Evolutionary conservation across 2,113 vertebrate species (phyloP), one percentile per base, ranked within the genome.

Genomic region (Scolopax mira): DNA sequence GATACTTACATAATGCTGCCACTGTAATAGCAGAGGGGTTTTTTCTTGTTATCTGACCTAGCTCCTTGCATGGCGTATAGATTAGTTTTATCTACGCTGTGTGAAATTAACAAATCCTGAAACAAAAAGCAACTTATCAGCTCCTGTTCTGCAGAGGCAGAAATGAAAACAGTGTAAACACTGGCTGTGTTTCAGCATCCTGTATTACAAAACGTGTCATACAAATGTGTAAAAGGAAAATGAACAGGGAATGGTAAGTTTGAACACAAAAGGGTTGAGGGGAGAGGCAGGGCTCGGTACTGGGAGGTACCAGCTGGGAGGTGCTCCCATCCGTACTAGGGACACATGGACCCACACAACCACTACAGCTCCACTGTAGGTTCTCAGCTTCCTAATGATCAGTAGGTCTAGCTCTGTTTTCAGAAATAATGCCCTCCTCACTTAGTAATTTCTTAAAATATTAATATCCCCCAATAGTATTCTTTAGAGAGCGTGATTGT

Each of bases 101-200:
- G 69, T 86, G 85, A 96, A 96, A 94, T 94, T 93, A 95, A 93
- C 90, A 96, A 89, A 92, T 89, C 83, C 83, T 81, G 90, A 91
- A 93, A 90, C 69, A 93, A 95, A 93, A 88, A 79, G 60, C 84
- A 86, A 57, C 92, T 96, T 93, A 92, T 97, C 88, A 80, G 62
- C 61, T 80, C 37, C 73, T 90, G 82, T 91, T 96, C 85, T 88
- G 79, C 35, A 60, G 77, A 72, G 30, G 65, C 83, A 85, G 72
- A 84, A 88, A 79, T 91, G 51, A 93, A 91, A 88, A 52, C 67
- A 71, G 18, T 71, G 77, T 93, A 78, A 94, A 91, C 86, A 71
- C 49, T 96, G 93, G 88, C 92, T 75, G 0, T 80, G 79, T 87
- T 93, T 96, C 88, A 93, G 77, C 81, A 94, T 93, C 90, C 78